Percentiles rank a stretch among this genome's conserved stretches.
Evolutionary conservation across 2,797 vertebrate species (phyloP).

Genomic region (Thunnus albacares): DNA sequence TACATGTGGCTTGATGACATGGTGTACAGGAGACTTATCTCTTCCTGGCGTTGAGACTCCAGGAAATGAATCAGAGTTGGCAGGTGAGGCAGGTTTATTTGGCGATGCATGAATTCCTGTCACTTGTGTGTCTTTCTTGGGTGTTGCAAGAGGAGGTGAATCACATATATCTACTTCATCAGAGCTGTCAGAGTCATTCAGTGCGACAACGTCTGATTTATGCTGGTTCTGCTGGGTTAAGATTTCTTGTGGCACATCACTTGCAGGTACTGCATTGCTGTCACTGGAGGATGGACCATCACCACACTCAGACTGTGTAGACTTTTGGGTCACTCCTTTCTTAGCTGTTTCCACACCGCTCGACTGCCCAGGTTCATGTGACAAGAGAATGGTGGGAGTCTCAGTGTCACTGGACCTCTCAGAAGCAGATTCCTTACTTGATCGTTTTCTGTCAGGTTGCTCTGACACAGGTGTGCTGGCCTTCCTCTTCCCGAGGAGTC

Average conservation of each 20-base stretch:
- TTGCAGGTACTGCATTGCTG: conserved; percentile 3
- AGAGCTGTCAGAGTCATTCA: conserved; percentile 64
- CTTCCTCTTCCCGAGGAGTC: conserved; percentile 82
- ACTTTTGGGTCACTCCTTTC: conserved; percentile 21
- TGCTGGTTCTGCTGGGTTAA: conserved; percentile 24
- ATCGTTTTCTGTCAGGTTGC: conserved; percentile 61
- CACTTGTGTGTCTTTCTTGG: conserved; percentile 24
- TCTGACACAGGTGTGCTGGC: conserved; percentile 59
- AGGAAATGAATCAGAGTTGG: conserved; percentile 27
- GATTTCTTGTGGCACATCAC: conserved; percentile 7
- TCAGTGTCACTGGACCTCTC: neutral
- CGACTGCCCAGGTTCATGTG: conserved; percentile 1
- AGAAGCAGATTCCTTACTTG: neutral
- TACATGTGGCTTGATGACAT: conserved; percentile 16
- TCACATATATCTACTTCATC: conserved; percentile 77
- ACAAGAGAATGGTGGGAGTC: conserved; percentile 46
- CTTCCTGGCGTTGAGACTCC: conserved; percentile 24
- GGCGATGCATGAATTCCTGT: conserved; percentile 28
- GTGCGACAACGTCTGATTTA: neutral
- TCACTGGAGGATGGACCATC: conserved; percentile 33
- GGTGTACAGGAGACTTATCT: conserved; percentile 1
- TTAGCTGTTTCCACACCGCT: neutral
- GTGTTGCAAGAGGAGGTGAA: conserved; percentile 33
- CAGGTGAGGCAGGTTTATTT: conserved; percentile 33
- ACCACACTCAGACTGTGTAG: conserved; percentile 11